phyloP scores from a whole-genome alignment of 2,797 vertebrate genomes.

The Sternarchorhynchus goeldii region DNA sequence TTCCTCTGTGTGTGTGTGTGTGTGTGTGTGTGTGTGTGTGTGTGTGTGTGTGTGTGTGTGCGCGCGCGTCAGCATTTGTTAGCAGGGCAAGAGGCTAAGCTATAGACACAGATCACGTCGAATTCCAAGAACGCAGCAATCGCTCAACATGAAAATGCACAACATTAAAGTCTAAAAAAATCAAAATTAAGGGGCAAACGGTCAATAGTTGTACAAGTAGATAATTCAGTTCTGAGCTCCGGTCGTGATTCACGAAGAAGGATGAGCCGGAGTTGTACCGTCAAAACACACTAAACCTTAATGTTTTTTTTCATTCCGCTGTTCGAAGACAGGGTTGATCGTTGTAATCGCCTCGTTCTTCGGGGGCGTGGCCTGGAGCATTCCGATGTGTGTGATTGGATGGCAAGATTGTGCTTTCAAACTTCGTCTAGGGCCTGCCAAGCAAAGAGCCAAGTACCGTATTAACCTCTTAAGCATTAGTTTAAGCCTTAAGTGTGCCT shows the following conservation, averaged over 20 bases:
- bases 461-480: too few species aligned
- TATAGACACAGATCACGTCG: conserved; percentile 13
- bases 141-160: conserved; percentile 29
- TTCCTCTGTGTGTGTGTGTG: neutral
- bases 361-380: conserved; percentile 83
- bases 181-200: conserved; percentile 52
- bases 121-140: conserved; percentile 16
- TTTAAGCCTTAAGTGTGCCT: too few species aligned
- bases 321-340: conserved; percentile 89
- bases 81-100: neutral
- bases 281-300: conserved; percentile 75
- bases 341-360: conserved; percentile 93
- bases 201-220: conserved; percentile 64
- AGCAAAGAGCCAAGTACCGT: too few species aligned
- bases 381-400: conserved; percentile 79
- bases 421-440: too few species aligned
- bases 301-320: conserved; percentile 70
- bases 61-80: neutral
- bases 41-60: neutral
- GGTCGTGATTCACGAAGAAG: conserved; percentile 72
- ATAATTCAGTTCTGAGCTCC: conserved; percentile 64
- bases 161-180: conserved; percentile 38
- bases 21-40: neutral
- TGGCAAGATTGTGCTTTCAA: conserved; percentile 63
- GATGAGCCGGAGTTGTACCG: conserved; percentile 76